phyloP scores from a whole-genome alignment of 2,797 vertebrate genomes.

The Malurus splendens region DNA sequence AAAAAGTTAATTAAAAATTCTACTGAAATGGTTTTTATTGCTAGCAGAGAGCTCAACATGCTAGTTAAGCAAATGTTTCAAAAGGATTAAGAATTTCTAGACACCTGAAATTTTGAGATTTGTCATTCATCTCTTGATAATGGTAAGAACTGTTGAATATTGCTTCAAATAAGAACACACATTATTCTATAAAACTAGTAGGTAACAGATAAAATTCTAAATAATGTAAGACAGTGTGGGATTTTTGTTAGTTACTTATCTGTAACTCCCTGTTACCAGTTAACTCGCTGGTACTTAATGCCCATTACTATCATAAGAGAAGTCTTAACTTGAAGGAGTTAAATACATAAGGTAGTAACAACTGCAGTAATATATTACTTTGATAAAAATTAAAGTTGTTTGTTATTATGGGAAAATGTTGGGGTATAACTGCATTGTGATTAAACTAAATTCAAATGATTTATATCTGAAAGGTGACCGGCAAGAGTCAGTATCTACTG shows the following conservation, averaged over 20 bases:
- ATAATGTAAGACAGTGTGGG: neutral
- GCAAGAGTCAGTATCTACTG: slow-evolving; percentile 92
- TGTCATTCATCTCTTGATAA: neutral
- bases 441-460: slow-evolving; percentile 81
- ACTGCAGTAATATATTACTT: slow-evolving; percentile 33
- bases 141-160: neutral
- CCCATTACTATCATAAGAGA: neutral
- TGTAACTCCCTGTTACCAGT: neutral
- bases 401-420: slow-evolving; percentile 62
- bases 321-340: neutral
- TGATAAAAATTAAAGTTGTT: slow-evolving; percentile 52
- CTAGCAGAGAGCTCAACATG: neutral
- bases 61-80: neutral
- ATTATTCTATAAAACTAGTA: neutral
- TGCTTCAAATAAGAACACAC: neutral
- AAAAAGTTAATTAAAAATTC: neutral
- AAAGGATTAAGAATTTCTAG: neutral
- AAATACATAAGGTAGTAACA: slow-evolving; percentile 18
- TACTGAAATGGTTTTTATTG: neutral
- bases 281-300: neutral
- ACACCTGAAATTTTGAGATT: neutral
- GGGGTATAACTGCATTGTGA: slow-evolving; percentile 61
- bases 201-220: neutral
- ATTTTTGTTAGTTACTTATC: neutral
- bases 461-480: slow-evolving; percentile 97